Base-by-base conservation (phyloP, 2,797 vertebrate genomes). In the Gila robusta region DNA sequence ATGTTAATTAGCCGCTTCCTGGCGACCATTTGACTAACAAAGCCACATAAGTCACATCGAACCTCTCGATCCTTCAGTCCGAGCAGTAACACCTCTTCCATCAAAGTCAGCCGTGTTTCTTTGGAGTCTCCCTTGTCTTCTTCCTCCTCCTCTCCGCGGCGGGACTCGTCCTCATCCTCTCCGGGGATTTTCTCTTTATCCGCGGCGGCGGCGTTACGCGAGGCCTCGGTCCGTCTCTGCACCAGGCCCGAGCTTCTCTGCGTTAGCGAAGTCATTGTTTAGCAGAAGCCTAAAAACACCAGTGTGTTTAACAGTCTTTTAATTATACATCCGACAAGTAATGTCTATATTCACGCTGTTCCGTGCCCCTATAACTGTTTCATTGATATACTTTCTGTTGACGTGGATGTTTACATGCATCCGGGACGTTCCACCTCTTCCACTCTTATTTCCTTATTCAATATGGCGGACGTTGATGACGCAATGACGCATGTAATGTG, bases 61-160 rank as follows among this genome's bases (percentile, higher is more conserved):
- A 99, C 98, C 98, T 99, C 98, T 93, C 98, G 96, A 90, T 99
- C 98, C 94, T 99, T 99, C 90, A 99, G 96, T 92, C 98, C 98
- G 93, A 99, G 87, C 2, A 99, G 96, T 91, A 99, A 87, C 94
- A 99, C 98, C 85, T 99, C 98, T 89, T 99, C 98, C 98, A 99
- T 99, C 79, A 99, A 95, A 0, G 98, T 99, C 49, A 99, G 96
- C 56, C 98, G 93, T 9, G 98, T 98, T 90, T 99, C 98, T 94
- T 99, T 99, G 74, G 97, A 98, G 93, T 98, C 96, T 72, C 95
- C 97, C 93, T 96, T 96, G 89, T 98, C 97, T 2, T 98, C 96
- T 2, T 97, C 97, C 3, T 97, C 95, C 86, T 98, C 97, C 44
- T 98, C 97, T 54, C 94, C 95, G 83, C 97, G 96, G 82, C 95